Base-by-base conservation (phyloP, 2,797 vertebrate genomes). In the Ctenochaetus hawaiiensis region DNA sequence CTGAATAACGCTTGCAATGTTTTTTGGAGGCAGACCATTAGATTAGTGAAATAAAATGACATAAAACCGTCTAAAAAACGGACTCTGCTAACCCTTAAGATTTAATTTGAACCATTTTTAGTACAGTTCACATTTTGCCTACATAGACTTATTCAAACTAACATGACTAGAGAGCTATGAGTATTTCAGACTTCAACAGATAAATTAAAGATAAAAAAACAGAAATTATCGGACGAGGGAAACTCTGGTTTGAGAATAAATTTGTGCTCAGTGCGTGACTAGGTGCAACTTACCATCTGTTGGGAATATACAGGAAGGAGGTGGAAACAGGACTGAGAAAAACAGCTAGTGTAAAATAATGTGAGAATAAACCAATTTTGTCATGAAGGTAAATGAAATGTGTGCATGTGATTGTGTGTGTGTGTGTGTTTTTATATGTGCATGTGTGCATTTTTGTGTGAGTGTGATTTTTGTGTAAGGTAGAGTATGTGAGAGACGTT, bases 341-440 rank as follows among this genome's bases (percentile, higher is more conserved):
- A 49, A 60, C 10, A 41, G 62, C 0, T 7, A 58, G 67, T 65
- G 79, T 63, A 54, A 72, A 61, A 72, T 34, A 75, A 66, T 22
- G 45, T 72, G 23, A 71, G 71, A 68, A 56, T 45, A 61, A 65
- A 79, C 30, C 16, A 58, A 18, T 62, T 84, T 74, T 59, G 68
- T 75, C 34, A 44, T 30, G 22, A 43, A 69, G 74, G 52, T 82
- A 79, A 81, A 82, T 86, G 11, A 52, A 4, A 52, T 34, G 37
- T 49, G 43, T 34, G 30, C 30, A 34, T 34, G 30, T 6, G 30
- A 34, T 7, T 34, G 13, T 34, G 51, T 56, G 43, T 69, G 63
- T 44, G 37, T 34, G 41, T 34, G 13, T 23, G 51, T 13, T 61
- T 69, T 10, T 8, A 8, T 53, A 37, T 61, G 59, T 71, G 44